Conservation (phyloP, 2,797 vertebrate genomes). For the Kryptopterus vitreolus region DNA sequence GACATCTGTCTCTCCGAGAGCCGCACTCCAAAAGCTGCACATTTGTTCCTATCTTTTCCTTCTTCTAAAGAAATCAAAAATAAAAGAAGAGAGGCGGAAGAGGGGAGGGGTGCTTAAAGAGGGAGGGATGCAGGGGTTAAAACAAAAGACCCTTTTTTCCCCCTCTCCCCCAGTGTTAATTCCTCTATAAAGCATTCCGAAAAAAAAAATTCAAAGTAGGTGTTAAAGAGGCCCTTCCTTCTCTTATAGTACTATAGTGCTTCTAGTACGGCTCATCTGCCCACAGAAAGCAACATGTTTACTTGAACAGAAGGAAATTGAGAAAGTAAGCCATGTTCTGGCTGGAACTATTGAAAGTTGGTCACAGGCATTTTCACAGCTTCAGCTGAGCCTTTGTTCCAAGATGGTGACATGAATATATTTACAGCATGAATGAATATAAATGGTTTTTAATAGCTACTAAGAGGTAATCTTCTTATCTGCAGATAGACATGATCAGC, state of each 20-base stretch:
- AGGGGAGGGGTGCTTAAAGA: conserved; percentile 58
- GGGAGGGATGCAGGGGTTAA: conserved; percentile 64
- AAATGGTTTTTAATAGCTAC: neutral
- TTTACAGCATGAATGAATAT: neutral
- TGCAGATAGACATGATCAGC: neutral
- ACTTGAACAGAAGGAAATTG: conserved; percentile 47
- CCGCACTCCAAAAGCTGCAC: conserved; percentile 69
- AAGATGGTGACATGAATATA: conserved; percentile 18
- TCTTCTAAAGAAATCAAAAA: conserved; percentile 74
- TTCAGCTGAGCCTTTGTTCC: conserved; percentile 28
- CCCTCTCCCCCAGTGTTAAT: conserved; percentile 57
- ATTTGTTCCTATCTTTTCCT: conserved; percentile 71
- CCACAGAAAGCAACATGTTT: conserved; percentile 51
- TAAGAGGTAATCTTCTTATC: neutral
- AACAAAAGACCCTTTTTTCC: conserved; percentile 72
- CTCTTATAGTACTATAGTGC: conserved; percentile 33
- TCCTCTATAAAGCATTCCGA: conserved; percentile 62
- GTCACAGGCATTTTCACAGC: conserved; percentile 13
- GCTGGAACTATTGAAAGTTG: conserved; percentile 35
- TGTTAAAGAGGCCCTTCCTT: conserved; percentile 58
- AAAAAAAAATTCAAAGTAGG: conserved; percentile 64
- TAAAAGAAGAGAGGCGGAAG: conserved; percentile 63
- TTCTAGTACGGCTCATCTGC: conserved; percentile 63
- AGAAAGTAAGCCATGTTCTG: conserved; percentile 39
- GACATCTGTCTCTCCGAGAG: conserved; percentile 79